Evolutionary conservation across 2,888 invertebrate species (phyloP).

Genomic region (Dasysyrphus albostriatus): DNA sequence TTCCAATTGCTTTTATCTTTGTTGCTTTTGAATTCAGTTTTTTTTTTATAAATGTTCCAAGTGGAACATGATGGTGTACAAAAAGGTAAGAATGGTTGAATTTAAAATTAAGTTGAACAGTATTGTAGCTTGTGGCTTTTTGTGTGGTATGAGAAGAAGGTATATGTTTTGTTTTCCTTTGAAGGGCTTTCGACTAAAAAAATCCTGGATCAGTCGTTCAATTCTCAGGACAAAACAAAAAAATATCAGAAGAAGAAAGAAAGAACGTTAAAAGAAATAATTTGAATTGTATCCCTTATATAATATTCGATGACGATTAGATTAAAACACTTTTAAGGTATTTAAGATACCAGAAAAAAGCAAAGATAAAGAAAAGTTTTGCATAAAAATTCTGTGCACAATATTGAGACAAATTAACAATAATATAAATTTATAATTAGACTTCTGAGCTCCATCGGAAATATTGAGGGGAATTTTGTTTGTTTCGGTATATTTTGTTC

Average conservation of each 20-base stretch:
- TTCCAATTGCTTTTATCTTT: slow-evolving; percentile 58
- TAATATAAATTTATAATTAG: no score
- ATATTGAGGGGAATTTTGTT: no score
- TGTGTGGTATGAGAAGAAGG: neutral
- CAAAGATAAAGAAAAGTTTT: no score
- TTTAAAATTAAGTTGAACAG: slow-evolving; percentile 44
- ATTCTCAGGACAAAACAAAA: neutral
- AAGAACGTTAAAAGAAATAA: slow-evolving; percentile 5
- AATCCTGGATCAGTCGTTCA: neutral
- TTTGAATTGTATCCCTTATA: neutral
- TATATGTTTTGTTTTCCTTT: slow-evolving; percentile 18
- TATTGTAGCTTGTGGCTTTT: slow-evolving; percentile 42
- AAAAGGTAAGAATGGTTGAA: slow-evolving; percentile 28
- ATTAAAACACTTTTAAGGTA: neutral
- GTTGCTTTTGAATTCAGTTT: slow-evolving; percentile 60
- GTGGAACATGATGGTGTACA: slow-evolving; percentile 7
- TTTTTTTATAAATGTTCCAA: slow-evolving; percentile 33
- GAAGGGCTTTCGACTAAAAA: slow-evolving; percentile 5
- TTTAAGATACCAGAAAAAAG: neutral
- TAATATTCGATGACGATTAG: neutral
- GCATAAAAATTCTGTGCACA: no score
- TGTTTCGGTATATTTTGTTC: no score
- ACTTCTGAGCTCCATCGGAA: no score
- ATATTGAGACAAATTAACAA: no score
- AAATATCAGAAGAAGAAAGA: neutral